Conservation (phyloP, 2,888 invertebrate species). For the Xestoiulus laeticollis region DNA sequence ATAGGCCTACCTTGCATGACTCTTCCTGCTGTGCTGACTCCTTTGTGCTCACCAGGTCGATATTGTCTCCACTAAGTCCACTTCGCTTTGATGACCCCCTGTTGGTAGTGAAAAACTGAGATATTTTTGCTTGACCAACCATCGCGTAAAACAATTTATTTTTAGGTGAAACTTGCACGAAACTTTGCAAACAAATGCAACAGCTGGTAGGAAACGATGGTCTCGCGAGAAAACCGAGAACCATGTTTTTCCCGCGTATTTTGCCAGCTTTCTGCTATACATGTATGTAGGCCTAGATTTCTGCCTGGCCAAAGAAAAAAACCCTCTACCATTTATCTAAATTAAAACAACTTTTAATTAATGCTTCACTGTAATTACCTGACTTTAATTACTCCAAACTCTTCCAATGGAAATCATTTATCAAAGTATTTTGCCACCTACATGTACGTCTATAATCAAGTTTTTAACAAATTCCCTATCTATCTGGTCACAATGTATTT, state of each 20-base stretch:
- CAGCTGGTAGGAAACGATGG: not conserved
- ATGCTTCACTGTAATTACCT: not conserved
- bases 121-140: conserved; percentile 31
- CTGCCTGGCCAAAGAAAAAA: not conserved
- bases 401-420: too few relatives aligned
- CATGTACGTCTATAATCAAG: not conserved
- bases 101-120: not conserved
- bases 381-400: not conserved
- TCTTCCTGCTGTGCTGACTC: not conserved
- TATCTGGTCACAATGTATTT: not conserved
- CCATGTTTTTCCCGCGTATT: not conserved
- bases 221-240: not conserved
- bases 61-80: not conserved
- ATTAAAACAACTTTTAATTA: not conserved
- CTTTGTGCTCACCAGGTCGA: not conserved
- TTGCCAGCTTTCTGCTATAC: not conserved
- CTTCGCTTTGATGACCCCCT: not conserved
- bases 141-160: not conserved
- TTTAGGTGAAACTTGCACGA: not conserved
- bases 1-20: not conserved
- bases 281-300: too few relatives aligned
- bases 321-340: not conserved
- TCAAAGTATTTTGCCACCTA: too few relatives aligned
- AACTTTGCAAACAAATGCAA: not conserved
- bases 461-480: not conserved